Conservation (phyloP, 2,797 vertebrate genomes). For the Rhabdophis nuchalis region DNA sequence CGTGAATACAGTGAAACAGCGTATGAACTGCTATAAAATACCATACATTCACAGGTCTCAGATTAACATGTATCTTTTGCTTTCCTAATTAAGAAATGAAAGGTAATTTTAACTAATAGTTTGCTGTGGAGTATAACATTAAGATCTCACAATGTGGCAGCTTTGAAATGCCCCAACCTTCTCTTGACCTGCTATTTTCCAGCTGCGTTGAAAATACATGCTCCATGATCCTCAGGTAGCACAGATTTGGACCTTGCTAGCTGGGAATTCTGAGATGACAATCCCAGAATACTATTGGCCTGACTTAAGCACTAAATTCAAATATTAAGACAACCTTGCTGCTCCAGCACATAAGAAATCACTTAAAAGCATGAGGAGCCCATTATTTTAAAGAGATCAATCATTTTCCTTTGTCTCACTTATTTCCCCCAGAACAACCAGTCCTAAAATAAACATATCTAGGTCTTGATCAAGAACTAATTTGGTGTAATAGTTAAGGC, state of each 20-base stretch:
- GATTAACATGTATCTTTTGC: neutral
- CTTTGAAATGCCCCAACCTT: neutral
- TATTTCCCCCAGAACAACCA: neutral
- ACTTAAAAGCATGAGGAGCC: neutral
- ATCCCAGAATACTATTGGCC: too few relatives aligned
- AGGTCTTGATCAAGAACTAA: neutral
- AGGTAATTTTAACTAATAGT: neutral
- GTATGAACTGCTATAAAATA: slow-evolving; percentile 21
- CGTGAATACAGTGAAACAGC: neutral
- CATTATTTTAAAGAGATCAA: neutral
- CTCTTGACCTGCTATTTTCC: neutral
- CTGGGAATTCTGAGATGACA: too few relatives aligned
- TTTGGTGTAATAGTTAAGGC: neutral
- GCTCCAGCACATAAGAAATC: neutral
- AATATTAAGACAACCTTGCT: neutral
- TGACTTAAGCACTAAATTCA: neutral
- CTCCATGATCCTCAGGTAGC: neutral
- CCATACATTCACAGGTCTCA: slow-evolving; percentile 40
- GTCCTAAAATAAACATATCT: neutral
- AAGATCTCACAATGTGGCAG: neutral
- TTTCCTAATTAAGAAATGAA: slow-evolving; percentile 3
- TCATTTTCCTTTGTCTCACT: neutral
- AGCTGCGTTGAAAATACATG: neutral
- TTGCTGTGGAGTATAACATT: neutral
- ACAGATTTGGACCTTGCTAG: neutral